Evolutionary conservation across 2,797 vertebrate genomes (phyloP), one percentile per base, ranked within the genome.

Genomic region (Neosilurus hyrtlii): DNA sequence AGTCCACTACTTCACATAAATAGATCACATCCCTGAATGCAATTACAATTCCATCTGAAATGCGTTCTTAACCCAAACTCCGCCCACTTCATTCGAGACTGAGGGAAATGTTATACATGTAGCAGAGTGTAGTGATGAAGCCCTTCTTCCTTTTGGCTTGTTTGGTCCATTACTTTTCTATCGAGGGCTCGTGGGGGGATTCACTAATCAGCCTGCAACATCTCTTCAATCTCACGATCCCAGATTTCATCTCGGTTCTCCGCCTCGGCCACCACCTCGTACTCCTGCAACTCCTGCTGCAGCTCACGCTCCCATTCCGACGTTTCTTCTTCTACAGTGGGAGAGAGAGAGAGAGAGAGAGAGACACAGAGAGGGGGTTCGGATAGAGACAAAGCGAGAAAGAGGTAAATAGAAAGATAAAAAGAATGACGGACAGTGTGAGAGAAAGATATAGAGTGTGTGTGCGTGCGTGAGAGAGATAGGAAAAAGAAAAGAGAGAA

Each of bases 191-290:
- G n/a, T 2, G 2, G 14, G 14, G 5, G 30, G 3, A 82, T 84
- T 79, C 81, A 79, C 81, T 86, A 78, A 20, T 96, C 95, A 5
- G 94, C 95, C 89, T 97, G 95, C 6, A 98, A 92, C 96, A 98
- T 96, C 91, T 97, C 94, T 91, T 98, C 97, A 56, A 99, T 98
- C 93, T 97, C 97, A 79, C 96, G 96, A 88, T 97, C 97, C 97
- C 97, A 98, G 88, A 96, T 96, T 84, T 98, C 96, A 70, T 97
- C 96, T 68, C 91, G 93, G 88, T 95, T 96, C 88, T 96, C 96
- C 0, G 95, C 90, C 84, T 96, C 96, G 0, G 95, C 90, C 84
- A 98, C 96, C 85, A 98, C 96, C 90, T 99, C 96, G 54, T 97
- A 98, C 84, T 97, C 97, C 88, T 99, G 97, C 54, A 99, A 95